phyloP scores from a whole-genome alignment of 2,888 invertebrate species.

The Liposcelis brunnea region DNA sequence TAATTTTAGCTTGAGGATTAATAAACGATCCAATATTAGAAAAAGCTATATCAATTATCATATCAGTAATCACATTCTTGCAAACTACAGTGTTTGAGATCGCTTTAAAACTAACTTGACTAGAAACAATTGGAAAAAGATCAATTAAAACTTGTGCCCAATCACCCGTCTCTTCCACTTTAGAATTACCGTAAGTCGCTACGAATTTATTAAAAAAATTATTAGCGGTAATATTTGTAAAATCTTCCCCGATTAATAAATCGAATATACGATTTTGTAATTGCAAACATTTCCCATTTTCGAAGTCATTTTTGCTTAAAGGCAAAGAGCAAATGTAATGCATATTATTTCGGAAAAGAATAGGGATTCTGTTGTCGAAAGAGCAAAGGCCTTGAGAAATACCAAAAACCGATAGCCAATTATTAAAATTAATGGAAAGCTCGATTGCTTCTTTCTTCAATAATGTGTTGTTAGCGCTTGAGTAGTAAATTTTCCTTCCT shows the following conservation, averaged over 20 bases:
- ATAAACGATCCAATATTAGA: slow-evolving; percentile 29
- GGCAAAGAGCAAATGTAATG: slow-evolving; percentile 13
- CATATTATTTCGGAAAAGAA: slow-evolving; percentile 15
- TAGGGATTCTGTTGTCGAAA: slow-evolving; percentile 2
- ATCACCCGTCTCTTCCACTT: slow-evolving; percentile 24
- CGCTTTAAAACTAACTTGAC: slow-evolving; percentile 23
- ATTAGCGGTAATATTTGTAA: slow-evolving; percentile 21
- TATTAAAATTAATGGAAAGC: slow-evolving; percentile 15
- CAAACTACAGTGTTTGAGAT: slow-evolving; percentile 22
- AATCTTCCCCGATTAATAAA: slow-evolving; percentile 19
- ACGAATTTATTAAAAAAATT: slow-evolving; percentile 23
- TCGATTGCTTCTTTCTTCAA: slow-evolving; percentile 18
- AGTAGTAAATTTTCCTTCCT: slow-evolving; percentile 24
- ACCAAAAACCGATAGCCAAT: slow-evolving; percentile 23
- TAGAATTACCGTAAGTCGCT: slow-evolving; percentile 33
- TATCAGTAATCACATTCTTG: slow-evolving; percentile 23
- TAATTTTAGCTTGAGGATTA: slow-evolving; percentile 31
- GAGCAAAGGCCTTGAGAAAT: slow-evolving; percentile 5
- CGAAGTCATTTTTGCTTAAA: slow-evolving; percentile 21
- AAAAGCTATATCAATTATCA: slow-evolving; percentile 30
- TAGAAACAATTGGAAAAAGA: slow-evolving; percentile 21
- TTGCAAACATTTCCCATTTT: slow-evolving; percentile 21
- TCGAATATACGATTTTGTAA: slow-evolving; percentile 23
- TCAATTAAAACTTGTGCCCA: slow-evolving; percentile 33
- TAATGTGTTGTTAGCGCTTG: slow-evolving; percentile 15